Evolutionary conservation across 2,113 vertebrate species (phyloP).

Genomic region (Alaudala cheleensis): DNA sequence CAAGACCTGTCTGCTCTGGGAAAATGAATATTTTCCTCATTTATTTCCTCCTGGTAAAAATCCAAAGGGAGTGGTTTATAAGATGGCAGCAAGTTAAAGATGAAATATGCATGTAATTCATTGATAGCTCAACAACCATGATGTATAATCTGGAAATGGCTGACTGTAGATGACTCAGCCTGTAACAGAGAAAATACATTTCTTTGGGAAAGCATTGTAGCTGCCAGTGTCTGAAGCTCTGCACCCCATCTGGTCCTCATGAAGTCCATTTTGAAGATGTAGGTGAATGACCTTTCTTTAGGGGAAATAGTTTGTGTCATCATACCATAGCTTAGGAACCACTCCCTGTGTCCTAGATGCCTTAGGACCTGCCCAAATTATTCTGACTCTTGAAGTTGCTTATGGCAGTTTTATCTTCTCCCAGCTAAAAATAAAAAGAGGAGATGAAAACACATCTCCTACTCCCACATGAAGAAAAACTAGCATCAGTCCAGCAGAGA

Average conservation of each 20-base stretch:
- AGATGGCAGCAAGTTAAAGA: background rate
- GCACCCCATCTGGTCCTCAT: background rate
- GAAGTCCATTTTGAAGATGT: background rate
- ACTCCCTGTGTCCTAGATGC: background rate
- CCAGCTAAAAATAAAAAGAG: background rate
- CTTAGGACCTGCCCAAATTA: background rate
- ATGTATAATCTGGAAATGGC: background rate
- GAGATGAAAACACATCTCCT: background rate
- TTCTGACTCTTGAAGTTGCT: background rate
- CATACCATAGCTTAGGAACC: background rate
- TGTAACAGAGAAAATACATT: background rate
- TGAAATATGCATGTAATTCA: background rate
- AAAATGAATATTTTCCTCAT: background rate
- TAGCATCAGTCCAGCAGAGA: background rate
- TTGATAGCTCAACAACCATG: background rate
- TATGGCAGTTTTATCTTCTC: background rate
- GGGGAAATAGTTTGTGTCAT: background rate
- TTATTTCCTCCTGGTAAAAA: slow-evolving; percentile 13
- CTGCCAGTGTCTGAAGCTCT: background rate
- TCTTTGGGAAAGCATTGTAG: background rate
- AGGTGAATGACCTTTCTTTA: background rate
- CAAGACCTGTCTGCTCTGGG: background rate
- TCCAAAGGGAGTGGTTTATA: background rate
- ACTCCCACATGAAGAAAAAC: background rate
- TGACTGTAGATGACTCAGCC: background rate